Evolutionary conservation across 2,888 invertebrate genomes (phyloP).

Genomic region (Scaeva pyrastri): DNA sequence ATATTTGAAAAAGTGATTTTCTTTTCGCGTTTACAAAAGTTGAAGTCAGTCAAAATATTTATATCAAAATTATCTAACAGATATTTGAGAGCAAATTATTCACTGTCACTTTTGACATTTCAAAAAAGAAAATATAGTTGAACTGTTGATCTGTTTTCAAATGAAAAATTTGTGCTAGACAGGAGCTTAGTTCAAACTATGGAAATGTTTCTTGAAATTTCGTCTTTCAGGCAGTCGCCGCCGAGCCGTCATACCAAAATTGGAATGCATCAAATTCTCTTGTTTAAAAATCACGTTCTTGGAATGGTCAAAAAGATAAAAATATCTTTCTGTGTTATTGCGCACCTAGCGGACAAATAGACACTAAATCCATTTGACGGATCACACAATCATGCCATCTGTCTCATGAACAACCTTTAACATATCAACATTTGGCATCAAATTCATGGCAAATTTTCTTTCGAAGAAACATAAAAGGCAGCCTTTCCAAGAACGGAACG

Average conservation of each 20-base stretch:
- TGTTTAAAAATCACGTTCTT: conserved; percentile 42
- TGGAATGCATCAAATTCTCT: not conserved
- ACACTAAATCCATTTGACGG: conserved; percentile 25
- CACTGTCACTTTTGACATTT: too few relatives aligned
- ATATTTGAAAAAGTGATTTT: too few relatives aligned
- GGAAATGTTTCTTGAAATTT: too few relatives aligned
- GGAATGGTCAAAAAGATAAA: conserved; percentile 50
- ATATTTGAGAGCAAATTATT: too few relatives aligned
- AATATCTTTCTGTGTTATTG: conserved; percentile 38
- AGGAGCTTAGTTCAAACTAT: too few relatives aligned
- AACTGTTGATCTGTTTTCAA: too few relatives aligned
- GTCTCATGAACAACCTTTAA: not conserved
- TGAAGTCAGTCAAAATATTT: too few relatives aligned
- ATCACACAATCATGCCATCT: not conserved
- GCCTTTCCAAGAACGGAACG: conserved; percentile 21
- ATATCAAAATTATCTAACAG: too few relatives aligned
- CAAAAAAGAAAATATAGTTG: too few relatives aligned
- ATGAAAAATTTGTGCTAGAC: too few relatives aligned
- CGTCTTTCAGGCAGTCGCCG: too few relatives aligned
- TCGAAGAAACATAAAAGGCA: conserved; percentile 17
- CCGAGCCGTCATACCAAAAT: not conserved
- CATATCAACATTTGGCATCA: not conserved
- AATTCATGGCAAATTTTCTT: conserved; percentile 31
- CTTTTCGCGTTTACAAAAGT: too few relatives aligned
- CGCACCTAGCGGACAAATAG: conserved; percentile 20